phyloP scores from a whole-genome alignment of 1,140 invertebrate genomes.

The Drosophila santomea region DNA sequence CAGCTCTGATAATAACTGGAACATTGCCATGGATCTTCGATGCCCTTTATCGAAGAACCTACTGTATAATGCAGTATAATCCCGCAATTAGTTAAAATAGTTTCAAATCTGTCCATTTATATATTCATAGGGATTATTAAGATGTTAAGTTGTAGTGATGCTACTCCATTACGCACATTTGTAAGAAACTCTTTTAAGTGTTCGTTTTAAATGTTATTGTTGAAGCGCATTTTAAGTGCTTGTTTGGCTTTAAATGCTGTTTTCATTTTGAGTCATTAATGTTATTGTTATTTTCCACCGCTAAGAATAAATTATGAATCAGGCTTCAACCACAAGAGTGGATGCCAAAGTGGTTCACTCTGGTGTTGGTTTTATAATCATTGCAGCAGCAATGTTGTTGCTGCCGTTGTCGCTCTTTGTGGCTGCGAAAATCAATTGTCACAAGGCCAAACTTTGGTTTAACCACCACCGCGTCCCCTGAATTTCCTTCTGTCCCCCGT shows the following conservation, averaged over 20 bases:
- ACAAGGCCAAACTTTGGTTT: conserved; percentile 41
- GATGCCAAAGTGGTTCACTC: conserved; percentile 50
- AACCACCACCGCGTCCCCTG: neutral
- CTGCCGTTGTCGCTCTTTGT: conserved; percentile 32
- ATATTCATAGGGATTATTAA: too few relatives aligned
- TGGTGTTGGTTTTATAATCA: conserved; percentile 18
- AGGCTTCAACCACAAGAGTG: conserved; percentile 45
- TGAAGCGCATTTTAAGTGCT: conserved; percentile 8
- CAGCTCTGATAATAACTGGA: conserved; percentile 28
- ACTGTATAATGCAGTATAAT: neutral
- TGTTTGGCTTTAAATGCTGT: neutral
- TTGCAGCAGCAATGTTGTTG: neutral
- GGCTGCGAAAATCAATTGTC: conserved; percentile 59
- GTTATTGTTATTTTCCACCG: conserved; percentile 30
- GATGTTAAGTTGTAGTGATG: too few relatives aligned
- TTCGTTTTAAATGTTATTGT: too few relatives aligned
- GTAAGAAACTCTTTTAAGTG: neutral
- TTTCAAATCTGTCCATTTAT: too few relatives aligned
- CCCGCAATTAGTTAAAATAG: too few relatives aligned
- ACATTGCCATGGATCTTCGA: conserved; percentile 15
- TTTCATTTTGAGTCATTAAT: conserved; percentile 21
- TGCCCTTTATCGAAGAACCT: neutral
- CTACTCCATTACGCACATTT: too few relatives aligned
- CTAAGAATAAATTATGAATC: conserved; percentile 63
- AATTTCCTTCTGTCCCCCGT: neutral